These are phyloP conservation scores for Monopterus albus DNA, from an alignment of 2,113 vertebrate species.

Conservation along the genomic window DNA sequence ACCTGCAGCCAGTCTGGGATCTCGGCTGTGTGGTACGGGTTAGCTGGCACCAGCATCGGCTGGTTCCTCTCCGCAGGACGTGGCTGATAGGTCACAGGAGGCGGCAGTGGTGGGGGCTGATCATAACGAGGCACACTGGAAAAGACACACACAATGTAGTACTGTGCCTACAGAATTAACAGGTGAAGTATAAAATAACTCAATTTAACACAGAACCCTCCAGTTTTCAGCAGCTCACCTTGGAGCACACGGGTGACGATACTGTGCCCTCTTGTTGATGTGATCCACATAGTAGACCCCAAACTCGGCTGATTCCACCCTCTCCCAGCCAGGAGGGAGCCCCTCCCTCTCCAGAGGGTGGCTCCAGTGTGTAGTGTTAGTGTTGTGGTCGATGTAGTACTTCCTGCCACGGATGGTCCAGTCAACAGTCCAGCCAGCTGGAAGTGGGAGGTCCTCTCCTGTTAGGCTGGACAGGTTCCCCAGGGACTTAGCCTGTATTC, in stretches of 20 bases:
- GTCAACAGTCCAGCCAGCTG: slow-evolving; percentile 95
- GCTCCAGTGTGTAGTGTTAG: slow-evolving; percentile 99
- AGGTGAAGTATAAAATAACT: not conserved
- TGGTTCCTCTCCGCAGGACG: slow-evolving; percentile 90
- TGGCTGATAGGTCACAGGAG: slow-evolving; percentile 92
- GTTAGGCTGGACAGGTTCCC: slow-evolving; percentile 93
- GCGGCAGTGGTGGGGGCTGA: slow-evolving; percentile 88
- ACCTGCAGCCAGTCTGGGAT: slow-evolving; percentile 99
- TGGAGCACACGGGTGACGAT: slow-evolving; percentile 95
- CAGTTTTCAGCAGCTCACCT: slow-evolving; percentile 81
- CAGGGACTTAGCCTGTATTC: slow-evolving; percentile 94
- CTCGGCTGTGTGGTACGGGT: slow-evolving; percentile 96
- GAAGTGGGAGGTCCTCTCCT: slow-evolving; percentile 92
- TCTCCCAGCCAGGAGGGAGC: slow-evolving; percentile 96
- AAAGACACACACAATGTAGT: too few species aligned
- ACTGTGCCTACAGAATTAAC: too few species aligned
- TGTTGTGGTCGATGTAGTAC: slow-evolving; percentile 98
- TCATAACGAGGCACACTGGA: slow-evolving; percentile 96
- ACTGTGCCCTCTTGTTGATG: slow-evolving; percentile 95
- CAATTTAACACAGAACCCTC: not conserved
- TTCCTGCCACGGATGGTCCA: slow-evolving; percentile 98
- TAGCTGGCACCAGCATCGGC: slow-evolving; percentile 94
- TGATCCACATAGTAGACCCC: slow-evolving; percentile 98
- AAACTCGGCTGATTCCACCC: slow-evolving; percentile 94
- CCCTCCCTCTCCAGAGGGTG: slow-evolving; percentile 96